Base-by-base conservation (phyloP, 2,797 vertebrate genomes). In the Anguilla obscura region DNA sequence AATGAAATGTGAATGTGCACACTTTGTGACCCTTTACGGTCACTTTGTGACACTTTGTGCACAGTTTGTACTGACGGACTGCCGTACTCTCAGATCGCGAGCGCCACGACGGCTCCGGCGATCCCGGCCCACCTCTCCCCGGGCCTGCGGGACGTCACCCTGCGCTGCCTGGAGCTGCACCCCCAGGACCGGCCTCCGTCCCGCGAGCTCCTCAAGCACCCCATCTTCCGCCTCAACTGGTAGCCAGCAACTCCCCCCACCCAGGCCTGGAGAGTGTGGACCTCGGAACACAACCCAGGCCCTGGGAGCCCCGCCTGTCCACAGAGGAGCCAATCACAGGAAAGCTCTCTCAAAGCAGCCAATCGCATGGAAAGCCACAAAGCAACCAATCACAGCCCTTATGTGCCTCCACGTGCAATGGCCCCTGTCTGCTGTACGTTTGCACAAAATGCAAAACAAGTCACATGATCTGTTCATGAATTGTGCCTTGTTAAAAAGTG, bases 161-260 rank as follows among this genome's bases (percentile, higher is more conserved):
- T 98, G 91, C 97, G 97, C 16, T 98, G 97, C 92, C 94, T 98
- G 91, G 97, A 98, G 91, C 97, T 98, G 88, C 97, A 98, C 82
- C 97, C 97, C 91, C 93, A 97, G 88, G 97, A 98, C 92, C 95
- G 97, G 90, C 97, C 97, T 36, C 94, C 96, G 0, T 97, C 97
- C 0, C 94, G 97, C 91, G 97, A 98, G 90, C 94, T 98, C 76
- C 96, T 98, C 90, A 98, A 98, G 90, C 97, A 98, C 90, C 97
- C 97, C 0, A 95, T 97, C 90, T 97, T 98, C 93, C 96, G 97
- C 91, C 97, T 96, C 56, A 93, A 93, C 0, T 97, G 97, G 97
- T 98, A 97, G 96, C 92, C 71, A 9, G 86, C 88, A 27, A 45
- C 0, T 10, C 48, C 58, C 27, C 80, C 5, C 24, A 10, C 18